phyloP scores from a whole-genome alignment of 2,113 vertebrate species.

The Lipophrys pholis region DNA sequence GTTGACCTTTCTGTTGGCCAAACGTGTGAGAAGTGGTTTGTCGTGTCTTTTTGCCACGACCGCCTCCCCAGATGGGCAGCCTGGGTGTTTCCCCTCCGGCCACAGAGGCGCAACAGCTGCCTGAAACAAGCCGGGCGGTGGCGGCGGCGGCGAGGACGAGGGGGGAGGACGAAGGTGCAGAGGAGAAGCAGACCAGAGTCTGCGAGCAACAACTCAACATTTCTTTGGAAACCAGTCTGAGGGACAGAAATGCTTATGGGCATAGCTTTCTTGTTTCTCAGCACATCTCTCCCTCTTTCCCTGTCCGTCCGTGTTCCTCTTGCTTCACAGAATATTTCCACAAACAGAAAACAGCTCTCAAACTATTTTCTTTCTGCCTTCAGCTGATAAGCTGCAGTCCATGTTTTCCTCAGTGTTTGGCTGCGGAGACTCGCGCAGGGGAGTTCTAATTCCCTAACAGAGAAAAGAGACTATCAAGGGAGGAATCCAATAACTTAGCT shows the following conservation, averaged over 20 bases:
- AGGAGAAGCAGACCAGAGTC: too few species aligned
- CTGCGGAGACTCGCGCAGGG: neutral
- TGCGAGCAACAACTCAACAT: slow-evolving; percentile 40
- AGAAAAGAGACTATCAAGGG: slow-evolving; percentile 5
- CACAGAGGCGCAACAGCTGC: slow-evolving; percentile 72
- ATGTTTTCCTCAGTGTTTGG: neutral
- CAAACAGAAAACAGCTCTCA: slow-evolving; percentile 35
- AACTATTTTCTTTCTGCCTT: slow-evolving; percentile 41
- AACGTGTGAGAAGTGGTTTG: slow-evolving; percentile 57
- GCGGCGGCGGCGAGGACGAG: slow-evolving; percentile 44
- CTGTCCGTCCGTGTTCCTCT: slow-evolving; percentile 18
- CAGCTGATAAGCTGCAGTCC: slow-evolving; percentile 41
- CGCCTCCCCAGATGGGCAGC: slow-evolving; percentile 66
- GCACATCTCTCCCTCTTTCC: slow-evolving; percentile 1
- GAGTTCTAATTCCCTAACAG: neutral
- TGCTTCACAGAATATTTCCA: slow-evolving; percentile 39
- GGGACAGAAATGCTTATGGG: slow-evolving; percentile 31
- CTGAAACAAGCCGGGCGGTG: slow-evolving; percentile 49
- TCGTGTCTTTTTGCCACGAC: slow-evolving; percentile 52
- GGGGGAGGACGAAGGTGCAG: slow-evolving; percentile 11
- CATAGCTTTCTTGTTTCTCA: slow-evolving; percentile 26
- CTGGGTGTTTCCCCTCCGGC: slow-evolving; percentile 63
- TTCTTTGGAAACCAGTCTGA: slow-evolving; percentile 38
- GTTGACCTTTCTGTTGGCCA: slow-evolving; percentile 52
- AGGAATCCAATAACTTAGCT: slow-evolving; percentile 10